phyloP scores from a whole-genome alignment of 2,888 invertebrate species.

The Andrena hattorfiana region DNA sequence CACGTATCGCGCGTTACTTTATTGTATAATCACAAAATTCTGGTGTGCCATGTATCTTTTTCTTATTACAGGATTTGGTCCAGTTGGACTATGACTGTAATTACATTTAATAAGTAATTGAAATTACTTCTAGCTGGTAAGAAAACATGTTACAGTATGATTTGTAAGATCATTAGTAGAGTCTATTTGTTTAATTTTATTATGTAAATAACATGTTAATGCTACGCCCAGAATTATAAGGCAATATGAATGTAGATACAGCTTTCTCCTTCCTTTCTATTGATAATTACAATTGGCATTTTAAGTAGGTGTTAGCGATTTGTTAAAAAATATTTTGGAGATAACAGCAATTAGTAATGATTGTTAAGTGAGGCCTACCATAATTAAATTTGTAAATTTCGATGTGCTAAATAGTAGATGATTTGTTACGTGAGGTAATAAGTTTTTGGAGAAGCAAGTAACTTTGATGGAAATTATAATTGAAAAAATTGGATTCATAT shows the following conservation, averaged over 20 bases:
- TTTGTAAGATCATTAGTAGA: background rate
- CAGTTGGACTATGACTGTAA: conserved; percentile 24
- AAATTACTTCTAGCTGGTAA: conserved; percentile 31
- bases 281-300: background rate
- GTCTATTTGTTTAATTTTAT: background rate
- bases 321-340: background rate
- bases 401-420: background rate
- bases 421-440: background rate
- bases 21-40: background rate
- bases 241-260: background rate
- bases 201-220: background rate
- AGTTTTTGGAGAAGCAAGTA: background rate
- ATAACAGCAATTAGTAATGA: background rate
- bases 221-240: background rate
- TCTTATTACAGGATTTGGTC: conserved; percentile 43
- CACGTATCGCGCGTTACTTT: background rate
- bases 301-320: background rate
- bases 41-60: background rate
- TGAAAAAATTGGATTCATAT: no score
- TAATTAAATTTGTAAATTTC: background rate
- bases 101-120: conserved; percentile 25
- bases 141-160: conserved; percentile 1
- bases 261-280: background rate
- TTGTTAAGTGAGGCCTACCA: background rate
- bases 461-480: no score